phyloP scores from a whole-genome alignment of 2,113 vertebrate genomes.

The Seriola quinqueradiata region DNA sequence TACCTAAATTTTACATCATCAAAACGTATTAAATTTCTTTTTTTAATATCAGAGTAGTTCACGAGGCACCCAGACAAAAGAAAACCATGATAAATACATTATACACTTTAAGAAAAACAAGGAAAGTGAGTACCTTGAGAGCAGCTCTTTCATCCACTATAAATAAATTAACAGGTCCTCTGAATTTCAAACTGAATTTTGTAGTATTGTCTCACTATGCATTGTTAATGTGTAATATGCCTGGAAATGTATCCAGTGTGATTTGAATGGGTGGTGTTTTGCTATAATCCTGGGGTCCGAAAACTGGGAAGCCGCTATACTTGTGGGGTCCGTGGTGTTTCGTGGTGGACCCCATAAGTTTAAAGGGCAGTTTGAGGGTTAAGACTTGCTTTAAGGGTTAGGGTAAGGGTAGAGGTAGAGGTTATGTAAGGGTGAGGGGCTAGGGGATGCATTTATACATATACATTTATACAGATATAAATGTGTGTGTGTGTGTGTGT shows the following conservation, averaged over 20 bases:
- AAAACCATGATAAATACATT: slow-evolving; percentile 13
- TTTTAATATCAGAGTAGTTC: neutral
- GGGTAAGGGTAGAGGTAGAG: no score
- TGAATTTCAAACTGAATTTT: slow-evolving; percentile 70
- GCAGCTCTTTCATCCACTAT: slow-evolving; percentile 47
- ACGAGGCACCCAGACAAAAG: slow-evolving; percentile 10
- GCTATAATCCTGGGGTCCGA: no score
- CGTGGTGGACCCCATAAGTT: no score
- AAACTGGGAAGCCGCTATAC: no score
- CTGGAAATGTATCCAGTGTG: slow-evolving; percentile 37
- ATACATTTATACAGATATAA: no score
- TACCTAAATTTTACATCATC: slow-evolving; percentile 5
- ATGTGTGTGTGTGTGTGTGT: slow-evolving; percentile 36
- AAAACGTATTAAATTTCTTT: neutral
- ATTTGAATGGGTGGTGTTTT: slow-evolving; percentile 29
- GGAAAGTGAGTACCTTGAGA: slow-evolving; percentile 38
- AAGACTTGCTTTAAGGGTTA: no score
- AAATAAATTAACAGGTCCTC: slow-evolving; percentile 62
- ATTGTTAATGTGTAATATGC: slow-evolving; percentile 59
- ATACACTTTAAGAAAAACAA: slow-evolving; percentile 48
- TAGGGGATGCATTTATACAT: no score
- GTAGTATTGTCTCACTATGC: slow-evolving; percentile 51
- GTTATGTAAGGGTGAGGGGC: no score
- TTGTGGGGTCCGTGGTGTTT: no score
- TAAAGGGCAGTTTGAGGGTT: no score